Evolutionary conservation across 2,797 vertebrate species (phyloP).

Genomic region (Pangasius djambal): DNA sequence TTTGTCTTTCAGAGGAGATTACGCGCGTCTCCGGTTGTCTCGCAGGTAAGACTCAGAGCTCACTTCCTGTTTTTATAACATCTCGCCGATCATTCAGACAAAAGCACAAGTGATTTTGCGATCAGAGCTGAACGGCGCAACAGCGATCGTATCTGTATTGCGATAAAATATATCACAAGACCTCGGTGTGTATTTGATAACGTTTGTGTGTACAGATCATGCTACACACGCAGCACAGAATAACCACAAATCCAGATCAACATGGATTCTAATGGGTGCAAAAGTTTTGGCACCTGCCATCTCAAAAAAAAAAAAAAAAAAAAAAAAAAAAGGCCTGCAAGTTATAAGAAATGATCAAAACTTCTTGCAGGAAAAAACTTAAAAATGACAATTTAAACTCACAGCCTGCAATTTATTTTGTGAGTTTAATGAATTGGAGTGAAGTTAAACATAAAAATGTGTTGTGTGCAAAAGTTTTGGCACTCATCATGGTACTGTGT

Average conservation of each 20-base stretch:
- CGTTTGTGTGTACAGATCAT: not conserved
- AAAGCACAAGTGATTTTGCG: not conserved
- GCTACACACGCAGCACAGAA: not conserved
- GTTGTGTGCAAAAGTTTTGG: not conserved
- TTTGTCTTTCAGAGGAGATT: slow-evolving; percentile 56
- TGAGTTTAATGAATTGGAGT: not conserved
- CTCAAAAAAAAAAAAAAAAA: too few species aligned
- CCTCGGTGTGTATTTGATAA: not conserved
- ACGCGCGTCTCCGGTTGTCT: slow-evolving; percentile 38
- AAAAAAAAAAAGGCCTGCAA: not conserved
- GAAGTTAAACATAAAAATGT: not conserved
- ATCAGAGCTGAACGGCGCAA: too few species aligned
- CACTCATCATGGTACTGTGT: not conserved
- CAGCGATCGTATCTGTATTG: not conserved
- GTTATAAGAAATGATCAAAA: not conserved
- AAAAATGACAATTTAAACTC: not conserved
- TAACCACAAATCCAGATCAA: not conserved
- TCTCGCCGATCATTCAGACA: not conserved
- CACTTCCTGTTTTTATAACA: not conserved
- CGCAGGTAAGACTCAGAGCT: slow-evolving; percentile 54
- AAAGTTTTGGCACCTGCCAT: not conserved
- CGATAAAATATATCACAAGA: not conserved
- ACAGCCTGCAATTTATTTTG: not conserved
- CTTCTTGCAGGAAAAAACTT: not conserved
- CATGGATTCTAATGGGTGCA: not conserved